phyloP scores from a whole-genome alignment of 2,797 vertebrate genomes.

The Rhinogobio ventralis region DNA sequence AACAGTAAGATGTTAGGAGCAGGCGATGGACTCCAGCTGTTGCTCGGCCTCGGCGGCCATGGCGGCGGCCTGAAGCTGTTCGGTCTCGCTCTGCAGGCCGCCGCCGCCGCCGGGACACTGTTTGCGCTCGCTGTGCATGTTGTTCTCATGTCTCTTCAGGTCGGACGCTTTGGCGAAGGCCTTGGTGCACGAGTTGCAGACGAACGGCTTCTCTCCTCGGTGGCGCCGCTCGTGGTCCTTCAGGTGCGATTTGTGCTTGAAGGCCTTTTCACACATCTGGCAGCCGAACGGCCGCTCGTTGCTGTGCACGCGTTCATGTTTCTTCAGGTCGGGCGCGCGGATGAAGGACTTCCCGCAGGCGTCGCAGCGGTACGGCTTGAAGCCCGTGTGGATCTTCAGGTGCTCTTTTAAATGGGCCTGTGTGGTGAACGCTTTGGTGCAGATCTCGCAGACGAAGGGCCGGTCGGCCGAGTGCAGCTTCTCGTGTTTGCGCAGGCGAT shows the following conservation, averaged over 20 bases:
- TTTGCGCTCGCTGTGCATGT: slow-evolving; percentile 98
- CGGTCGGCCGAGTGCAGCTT: slow-evolving; percentile 95
- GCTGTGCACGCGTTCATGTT: slow-evolving; percentile 97
- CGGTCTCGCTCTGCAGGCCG: slow-evolving; percentile 92
- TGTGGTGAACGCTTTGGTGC: slow-evolving; percentile 96
- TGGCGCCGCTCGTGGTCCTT: slow-evolving; percentile 98
- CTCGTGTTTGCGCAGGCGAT: slow-evolving; percentile 90
- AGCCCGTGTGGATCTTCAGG: slow-evolving; percentile 97
- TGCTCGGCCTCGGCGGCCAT: slow-evolving; percentile 96
- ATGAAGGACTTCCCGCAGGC: slow-evolving; percentile 98
- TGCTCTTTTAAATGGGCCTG: slow-evolving; percentile 98
- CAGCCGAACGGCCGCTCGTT: slow-evolving; percentile 97
- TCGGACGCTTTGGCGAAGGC: slow-evolving; percentile 99
- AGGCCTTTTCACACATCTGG: slow-evolving; percentile 98
- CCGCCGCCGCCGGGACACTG: slow-evolving; percentile 85
- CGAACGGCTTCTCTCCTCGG: slow-evolving; percentile 95
- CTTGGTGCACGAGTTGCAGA: slow-evolving; percentile 96
- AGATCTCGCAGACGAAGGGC: slow-evolving; percentile 96
- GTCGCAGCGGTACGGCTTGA: slow-evolving; percentile 96
- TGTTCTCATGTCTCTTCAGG: slow-evolving; percentile 97
- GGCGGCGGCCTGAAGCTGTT: slow-evolving; percentile 94
- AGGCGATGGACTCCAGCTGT: slow-evolving; percentile 90
- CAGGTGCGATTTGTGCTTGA: slow-evolving; percentile 99
- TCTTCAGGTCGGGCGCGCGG: slow-evolving; percentile 94
- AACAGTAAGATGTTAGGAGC: slow-evolving; percentile 55